A percentile compares a stretch with the other conserved stretches of the same genome.
Conservation (phyloP, 2,797 vertebrate species). For the Semaprochilodus insignis region DNA sequence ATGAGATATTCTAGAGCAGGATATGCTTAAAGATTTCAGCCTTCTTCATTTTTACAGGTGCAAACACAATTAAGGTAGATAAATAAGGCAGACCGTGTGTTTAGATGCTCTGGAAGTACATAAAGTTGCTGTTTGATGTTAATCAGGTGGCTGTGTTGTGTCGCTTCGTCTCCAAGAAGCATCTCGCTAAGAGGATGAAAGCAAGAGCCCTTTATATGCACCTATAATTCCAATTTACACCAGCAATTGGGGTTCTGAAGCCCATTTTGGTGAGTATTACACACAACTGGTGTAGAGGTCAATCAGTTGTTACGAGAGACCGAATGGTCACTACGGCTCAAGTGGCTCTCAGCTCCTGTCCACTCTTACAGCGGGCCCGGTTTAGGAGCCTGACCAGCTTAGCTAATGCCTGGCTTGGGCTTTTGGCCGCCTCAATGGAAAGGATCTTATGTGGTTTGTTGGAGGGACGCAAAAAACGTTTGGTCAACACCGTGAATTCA, state of each 20-base stretch:
- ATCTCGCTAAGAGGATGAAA: too few species aligned
- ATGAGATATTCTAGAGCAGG: constrained; percentile 23
- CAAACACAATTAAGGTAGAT: not conserved
- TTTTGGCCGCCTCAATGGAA: constrained; percentile 46
- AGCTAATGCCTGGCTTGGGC: constrained; percentile 39
- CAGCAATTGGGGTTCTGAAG: too few species aligned
- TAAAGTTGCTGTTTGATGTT: not conserved
- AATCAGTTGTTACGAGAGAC: not conserved
- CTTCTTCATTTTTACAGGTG: not conserved
- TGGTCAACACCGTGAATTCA: not conserved
- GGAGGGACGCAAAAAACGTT: not conserved
- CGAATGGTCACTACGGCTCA: constrained; percentile 12
- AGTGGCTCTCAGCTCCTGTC: not conserved
- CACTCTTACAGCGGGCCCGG: constrained; percentile 2
- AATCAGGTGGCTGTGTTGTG: not conserved
- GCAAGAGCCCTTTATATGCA: not conserved
- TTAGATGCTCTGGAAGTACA: not conserved
- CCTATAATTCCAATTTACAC: not conserved
- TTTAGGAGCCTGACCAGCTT: constrained; percentile 28
- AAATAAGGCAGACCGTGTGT: not conserved
- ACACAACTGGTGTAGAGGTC: not conserved
- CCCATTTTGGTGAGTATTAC: not conserved
- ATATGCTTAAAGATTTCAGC: not conserved
- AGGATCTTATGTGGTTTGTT: constrained; percentile 42
- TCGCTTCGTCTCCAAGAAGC: not conserved